Evolutionary conservation across 2,888 invertebrate genomes (phyloP).

Genomic region (Strigamia crassipes): DNA sequence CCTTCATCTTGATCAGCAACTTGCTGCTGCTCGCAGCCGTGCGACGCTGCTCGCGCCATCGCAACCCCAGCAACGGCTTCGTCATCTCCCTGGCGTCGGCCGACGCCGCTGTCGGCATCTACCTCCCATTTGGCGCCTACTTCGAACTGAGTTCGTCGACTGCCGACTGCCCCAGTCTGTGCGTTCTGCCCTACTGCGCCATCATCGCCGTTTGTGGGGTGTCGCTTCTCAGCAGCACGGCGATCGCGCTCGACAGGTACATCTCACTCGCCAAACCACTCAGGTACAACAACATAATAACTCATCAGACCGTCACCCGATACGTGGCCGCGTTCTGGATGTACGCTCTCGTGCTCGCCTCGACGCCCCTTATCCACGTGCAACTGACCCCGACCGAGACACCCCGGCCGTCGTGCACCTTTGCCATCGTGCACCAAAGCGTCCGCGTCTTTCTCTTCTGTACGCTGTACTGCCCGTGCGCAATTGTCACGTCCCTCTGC

Average conservation of each 20-base stretch:
- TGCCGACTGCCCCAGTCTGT: slow-evolving; percentile 58
- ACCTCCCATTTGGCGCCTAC: slow-evolving; percentile 67
- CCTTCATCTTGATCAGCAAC: slow-evolving; percentile 67
- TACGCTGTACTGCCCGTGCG: slow-evolving; percentile 68
- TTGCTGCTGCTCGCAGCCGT: slow-evolving; percentile 66
- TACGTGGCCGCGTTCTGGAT: slow-evolving; percentile 67
- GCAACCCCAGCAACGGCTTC: slow-evolving; percentile 68
- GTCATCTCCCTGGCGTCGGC: slow-evolving; percentile 67
- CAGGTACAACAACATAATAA: slow-evolving; percentile 68
- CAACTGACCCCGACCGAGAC: not conserved
- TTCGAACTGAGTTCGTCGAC: slow-evolving; percentile 63
- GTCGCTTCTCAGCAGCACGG: slow-evolving; percentile 66
- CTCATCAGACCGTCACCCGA: slow-evolving; percentile 66
- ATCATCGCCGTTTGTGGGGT: slow-evolving; percentile 67
- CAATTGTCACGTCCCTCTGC: slow-evolving; percentile 65
- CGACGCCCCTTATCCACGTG: slow-evolving; percentile 63
- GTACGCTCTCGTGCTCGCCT: slow-evolving; percentile 65
- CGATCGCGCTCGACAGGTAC: slow-evolving; percentile 67
- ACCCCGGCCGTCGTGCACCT: slow-evolving; percentile 50
- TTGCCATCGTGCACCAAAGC: slow-evolving; percentile 62
- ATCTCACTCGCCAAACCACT: slow-evolving; percentile 68
- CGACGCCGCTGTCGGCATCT: slow-evolving; percentile 67
- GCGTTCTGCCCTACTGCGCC: slow-evolving; percentile 66
- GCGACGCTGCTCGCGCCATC: slow-evolving; percentile 66
- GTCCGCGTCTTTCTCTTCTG: slow-evolving; percentile 66